phyloP scores from a whole-genome alignment of 1,140 invertebrate genomes.

The Sarcophaga bullata region DNA sequence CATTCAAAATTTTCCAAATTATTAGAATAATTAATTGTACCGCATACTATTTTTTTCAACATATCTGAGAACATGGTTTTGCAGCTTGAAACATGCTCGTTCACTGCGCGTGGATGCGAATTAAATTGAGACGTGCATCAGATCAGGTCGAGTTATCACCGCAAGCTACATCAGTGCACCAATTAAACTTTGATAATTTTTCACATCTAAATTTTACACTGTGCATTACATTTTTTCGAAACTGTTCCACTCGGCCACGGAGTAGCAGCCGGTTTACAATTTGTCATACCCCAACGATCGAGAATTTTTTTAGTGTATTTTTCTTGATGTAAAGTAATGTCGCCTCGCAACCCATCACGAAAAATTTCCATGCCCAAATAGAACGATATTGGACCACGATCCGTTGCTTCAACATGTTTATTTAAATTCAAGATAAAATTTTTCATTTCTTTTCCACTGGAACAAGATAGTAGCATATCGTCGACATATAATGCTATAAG shows the following conservation, averaged over 20 bases:
- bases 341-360: conserved; percentile 38
- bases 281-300: no score
- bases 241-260: conserved; percentile 32
- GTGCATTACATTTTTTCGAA: conserved; percentile 25
- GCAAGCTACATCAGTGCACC: conserved; percentile 62
- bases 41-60: neutral
- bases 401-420: no score
- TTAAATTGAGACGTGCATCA: conserved; percentile 53
- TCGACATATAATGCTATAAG: no score
- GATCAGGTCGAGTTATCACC: conserved; percentile 61
- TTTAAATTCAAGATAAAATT: no score
- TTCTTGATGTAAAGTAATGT: conserved; percentile 40
- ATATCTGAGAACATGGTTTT: conserved; percentile 44
- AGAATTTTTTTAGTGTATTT: conserved; percentile 43
- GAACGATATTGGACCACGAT: conserved; percentile 46
- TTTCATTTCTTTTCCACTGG: no score
- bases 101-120: conserved; percentile 33
- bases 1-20: conserved; percentile 10
- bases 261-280: conserved; percentile 36
- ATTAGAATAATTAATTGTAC: conserved; percentile 13
- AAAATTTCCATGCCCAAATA: conserved; percentile 60
- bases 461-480: no score
- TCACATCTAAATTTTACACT: neutral
- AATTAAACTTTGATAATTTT: conserved; percentile 51
- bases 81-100: conserved; percentile 43